These are phyloP conservation scores for Amia ocellicauda DNA, from an alignment of 2,113 vertebrate genomes.

Conservation along the genomic window DNA sequence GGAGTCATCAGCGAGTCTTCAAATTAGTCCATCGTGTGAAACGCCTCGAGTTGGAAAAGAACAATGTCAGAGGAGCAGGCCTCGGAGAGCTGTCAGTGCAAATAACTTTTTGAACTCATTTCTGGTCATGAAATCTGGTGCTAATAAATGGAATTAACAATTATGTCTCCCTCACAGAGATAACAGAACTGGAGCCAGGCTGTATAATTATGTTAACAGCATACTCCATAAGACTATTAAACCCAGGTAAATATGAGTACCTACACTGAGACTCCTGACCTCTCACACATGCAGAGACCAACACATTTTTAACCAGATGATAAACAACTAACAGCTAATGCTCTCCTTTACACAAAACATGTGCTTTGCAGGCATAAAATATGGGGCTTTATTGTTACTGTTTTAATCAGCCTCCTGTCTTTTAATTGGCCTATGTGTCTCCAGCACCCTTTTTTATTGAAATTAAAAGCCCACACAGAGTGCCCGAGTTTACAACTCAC, in stretches of 20 bases:
- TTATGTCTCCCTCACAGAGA: neutral
- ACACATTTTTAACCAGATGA: slow-evolving; percentile 15
- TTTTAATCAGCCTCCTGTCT: slow-evolving; percentile 23
- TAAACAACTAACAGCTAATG: slow-evolving; percentile 9
- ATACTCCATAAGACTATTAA: neutral
- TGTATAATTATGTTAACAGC: neutral
- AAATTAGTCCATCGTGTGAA: neutral
- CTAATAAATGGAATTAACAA: neutral
- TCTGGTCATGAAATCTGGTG: neutral
- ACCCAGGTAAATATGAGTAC: slow-evolving; percentile 19
- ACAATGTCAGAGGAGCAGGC: too few species aligned
- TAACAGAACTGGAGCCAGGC: neutral
- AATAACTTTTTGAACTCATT: neutral
- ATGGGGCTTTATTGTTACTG: slow-evolving; percentile 16
- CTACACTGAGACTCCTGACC: slow-evolving; percentile 10
- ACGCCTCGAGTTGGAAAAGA: neutral
- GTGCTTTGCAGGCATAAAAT: slow-evolving; percentile 28
- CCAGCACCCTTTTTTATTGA: slow-evolving; percentile 17
- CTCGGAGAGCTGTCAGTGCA: neutral
- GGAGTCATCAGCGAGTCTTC: neutral
- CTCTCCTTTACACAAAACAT: too few species aligned
- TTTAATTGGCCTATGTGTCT: slow-evolving; percentile 19
- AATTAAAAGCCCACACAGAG: slow-evolving; percentile 31
- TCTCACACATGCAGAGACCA: slow-evolving; percentile 22
- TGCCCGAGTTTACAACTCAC: slow-evolving; percentile 11